These are phyloP conservation scores for Gopherus flavomarginatus DNA, from an alignment of 2,113 vertebrate genomes.

Conservation along the genomic window DNA sequence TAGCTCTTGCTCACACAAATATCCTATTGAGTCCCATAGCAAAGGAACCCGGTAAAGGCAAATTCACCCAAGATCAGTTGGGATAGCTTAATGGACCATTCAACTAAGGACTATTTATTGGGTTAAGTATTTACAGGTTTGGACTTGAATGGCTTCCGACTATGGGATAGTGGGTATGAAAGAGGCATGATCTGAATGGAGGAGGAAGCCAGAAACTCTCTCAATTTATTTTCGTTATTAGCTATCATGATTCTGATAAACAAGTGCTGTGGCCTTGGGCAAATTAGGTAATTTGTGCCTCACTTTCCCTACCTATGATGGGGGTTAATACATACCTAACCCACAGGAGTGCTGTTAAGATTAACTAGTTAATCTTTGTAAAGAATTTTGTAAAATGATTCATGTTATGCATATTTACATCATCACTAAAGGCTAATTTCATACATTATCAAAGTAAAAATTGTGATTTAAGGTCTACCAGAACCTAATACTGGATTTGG, in stretches of 20 bases:
- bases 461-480: not conserved
- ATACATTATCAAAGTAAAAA: not conserved
- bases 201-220: not conserved
- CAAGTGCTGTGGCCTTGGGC: not conserved
- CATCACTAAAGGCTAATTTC: constrained; percentile 3
- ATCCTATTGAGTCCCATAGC: constrained; percentile 27
- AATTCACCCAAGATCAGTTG: not conserved
- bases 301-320: constrained; percentile 11
- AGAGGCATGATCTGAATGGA: not conserved
- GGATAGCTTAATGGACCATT: constrained; percentile 42
- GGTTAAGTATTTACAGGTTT: constrained; percentile 51
- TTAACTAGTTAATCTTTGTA: constrained; percentile 38
- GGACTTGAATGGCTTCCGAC: not conserved
- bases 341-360: constrained; percentile 1
- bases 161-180: not conserved
- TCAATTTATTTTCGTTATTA: not conserved
- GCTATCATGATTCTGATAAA: not conserved
- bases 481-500: not conserved
- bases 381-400: not conserved
- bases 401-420: not conserved
- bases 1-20: not conserved
- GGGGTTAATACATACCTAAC: constrained; percentile 48
- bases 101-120: constrained; percentile 30
- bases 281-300: not conserved
- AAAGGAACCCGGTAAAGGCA: constrained; percentile 41